These are phyloP conservation scores for Trichopoda pennipes DNA, from an alignment of 2,888 invertebrate genomes.

Conservation along the genomic window DNA sequence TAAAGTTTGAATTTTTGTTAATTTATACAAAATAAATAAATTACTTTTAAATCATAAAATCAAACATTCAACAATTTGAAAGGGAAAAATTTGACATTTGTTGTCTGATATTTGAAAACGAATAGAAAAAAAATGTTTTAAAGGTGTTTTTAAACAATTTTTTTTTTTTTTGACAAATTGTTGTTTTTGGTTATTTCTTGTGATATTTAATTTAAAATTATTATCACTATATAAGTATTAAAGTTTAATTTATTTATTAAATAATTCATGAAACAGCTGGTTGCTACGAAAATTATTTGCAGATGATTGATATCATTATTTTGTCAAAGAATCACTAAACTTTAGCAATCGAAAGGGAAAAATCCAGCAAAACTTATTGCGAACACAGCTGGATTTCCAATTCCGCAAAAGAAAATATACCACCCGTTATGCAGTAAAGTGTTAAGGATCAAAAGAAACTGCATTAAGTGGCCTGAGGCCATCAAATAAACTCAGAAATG, in stretches of 20 bases:
- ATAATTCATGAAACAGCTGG: neutral
- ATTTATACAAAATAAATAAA: conserved; percentile 41
- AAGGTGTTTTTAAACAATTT: neutral
- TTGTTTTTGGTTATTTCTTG: neutral
- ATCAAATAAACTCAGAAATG: too few relatives aligned
- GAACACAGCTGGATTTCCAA: too few relatives aligned
- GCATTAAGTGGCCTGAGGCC: too few relatives aligned
- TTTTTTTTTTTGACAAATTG: neutral
- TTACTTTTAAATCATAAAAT: conserved; percentile 19
- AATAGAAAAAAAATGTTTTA: neutral
- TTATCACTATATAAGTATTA: neutral
- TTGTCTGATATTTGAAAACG: neutral
- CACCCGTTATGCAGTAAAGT: too few relatives aligned
- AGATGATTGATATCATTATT: conserved; percentile 2
- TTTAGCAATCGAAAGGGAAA: neutral
- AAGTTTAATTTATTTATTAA: neutral
- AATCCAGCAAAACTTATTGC: too few relatives aligned
- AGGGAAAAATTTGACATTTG: conserved; percentile 22
- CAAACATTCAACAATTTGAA: conserved; percentile 7
- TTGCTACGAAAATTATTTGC: neutral
- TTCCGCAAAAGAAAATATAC: too few relatives aligned
- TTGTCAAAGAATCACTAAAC: neutral
- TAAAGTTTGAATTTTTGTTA: conserved; percentile 14
- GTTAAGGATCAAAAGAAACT: too few relatives aligned
- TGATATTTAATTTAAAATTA: neutral